A percentile compares a stretch with the other conserved stretches of the same genome.
These are phyloP conservation scores for Embidobia sp. DNA, from an alignment of 2,888 invertebrate species.

Conservation along the genomic window DNA sequence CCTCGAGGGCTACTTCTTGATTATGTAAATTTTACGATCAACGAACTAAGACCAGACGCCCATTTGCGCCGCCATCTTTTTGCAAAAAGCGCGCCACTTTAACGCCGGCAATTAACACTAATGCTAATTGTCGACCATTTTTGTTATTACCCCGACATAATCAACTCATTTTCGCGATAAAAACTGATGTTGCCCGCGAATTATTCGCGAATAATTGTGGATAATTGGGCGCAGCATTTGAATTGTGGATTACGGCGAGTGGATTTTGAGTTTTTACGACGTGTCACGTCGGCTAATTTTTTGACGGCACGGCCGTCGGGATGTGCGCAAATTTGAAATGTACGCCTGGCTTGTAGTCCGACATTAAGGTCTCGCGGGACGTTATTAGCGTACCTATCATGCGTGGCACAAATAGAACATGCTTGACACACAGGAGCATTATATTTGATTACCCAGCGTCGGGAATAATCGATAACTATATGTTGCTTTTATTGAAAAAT, in stretches of 20 bases:
- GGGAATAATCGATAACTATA: conserved; percentile 58
- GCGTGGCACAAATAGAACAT: conserved; percentile 76
- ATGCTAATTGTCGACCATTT: conserved; percentile 29
- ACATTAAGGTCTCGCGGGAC: conserved; percentile 77
- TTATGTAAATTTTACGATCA: conserved; percentile 64
- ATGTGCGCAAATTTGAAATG: conserved; percentile 46
- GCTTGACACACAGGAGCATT: conserved; percentile 72
- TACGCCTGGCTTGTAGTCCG: conserved; percentile 68
- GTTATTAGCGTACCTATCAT: conserved; percentile 79
- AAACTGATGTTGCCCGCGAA: too few species aligned
- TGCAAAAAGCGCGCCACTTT: conserved; percentile 33
- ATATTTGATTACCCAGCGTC: conserved; percentile 67
- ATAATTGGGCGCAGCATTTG: too few species aligned
- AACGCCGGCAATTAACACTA: conserved; percentile 16
- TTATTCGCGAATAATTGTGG: too few species aligned
- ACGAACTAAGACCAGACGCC: conserved; percentile 24
- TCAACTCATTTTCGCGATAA: conserved; percentile 18
- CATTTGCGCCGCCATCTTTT: conserved; percentile 37
- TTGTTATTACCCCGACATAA: conserved; percentile 28
- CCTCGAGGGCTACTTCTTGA: conserved; percentile 58
- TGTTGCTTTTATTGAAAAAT: conserved; percentile 7
- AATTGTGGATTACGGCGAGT: not conserved
- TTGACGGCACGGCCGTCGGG: conserved; percentile 18
- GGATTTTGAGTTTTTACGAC: conserved; percentile 10
- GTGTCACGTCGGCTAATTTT: conserved; percentile 19